Conservation (phyloP, 2,888 invertebrate species). For the Pterostichus madidus region DNA sequence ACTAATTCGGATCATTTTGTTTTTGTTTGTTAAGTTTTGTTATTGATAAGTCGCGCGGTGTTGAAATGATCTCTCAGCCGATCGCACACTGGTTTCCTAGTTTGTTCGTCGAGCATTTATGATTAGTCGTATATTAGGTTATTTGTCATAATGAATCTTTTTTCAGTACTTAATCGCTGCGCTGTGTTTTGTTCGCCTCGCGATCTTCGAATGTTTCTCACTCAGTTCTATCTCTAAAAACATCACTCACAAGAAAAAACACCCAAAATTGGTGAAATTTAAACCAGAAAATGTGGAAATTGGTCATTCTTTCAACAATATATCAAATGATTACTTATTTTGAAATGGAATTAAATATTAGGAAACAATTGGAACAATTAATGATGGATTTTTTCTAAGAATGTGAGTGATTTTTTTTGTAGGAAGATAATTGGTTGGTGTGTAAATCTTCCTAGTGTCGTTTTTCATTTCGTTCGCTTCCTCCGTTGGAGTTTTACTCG, state of each 20-base stretch:
- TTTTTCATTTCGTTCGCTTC: constrained; percentile 44
- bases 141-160: constrained; percentile 49
- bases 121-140: constrained; percentile 54
- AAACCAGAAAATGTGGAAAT: too few relatives aligned
- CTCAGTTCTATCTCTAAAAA: neutral
- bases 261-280: too few relatives aligned
- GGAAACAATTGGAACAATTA: too few relatives aligned
- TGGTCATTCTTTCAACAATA: too few relatives aligned
- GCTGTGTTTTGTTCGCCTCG: constrained; percentile 46
- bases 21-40: constrained; percentile 56
- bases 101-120: constrained; percentile 57
- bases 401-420: constrained; percentile 24
- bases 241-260: too few relatives aligned
- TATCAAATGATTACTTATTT: too few relatives aligned
- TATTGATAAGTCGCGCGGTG: constrained; percentile 44
- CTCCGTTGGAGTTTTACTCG: constrained; percentile 6
- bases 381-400: too few relatives aligned
- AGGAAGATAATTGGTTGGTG: neutral
- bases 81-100: constrained; percentile 50
- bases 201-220: constrained; percentile 28
- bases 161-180: constrained; percentile 50
- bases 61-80: constrained; percentile 47
- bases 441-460: neutral
- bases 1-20: constrained; percentile 51
- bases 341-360: too few relatives aligned